Percentiles rank a stretch among this genome's conserved stretches.
Conservation (phyloP, 2,113 vertebrate species). For the Xyliphius kryptos region DNA sequence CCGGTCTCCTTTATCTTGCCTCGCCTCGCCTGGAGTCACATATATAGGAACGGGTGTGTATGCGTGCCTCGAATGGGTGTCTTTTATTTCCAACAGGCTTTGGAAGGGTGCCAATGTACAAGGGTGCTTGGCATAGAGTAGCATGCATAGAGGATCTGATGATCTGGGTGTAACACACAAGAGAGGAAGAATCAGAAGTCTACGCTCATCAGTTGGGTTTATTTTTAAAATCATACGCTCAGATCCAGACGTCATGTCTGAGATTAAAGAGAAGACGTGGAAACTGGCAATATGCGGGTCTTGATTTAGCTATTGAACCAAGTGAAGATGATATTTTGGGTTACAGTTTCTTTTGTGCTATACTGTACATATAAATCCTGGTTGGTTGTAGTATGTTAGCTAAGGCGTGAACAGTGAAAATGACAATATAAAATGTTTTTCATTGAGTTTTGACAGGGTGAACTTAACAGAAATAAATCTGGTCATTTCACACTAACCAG, state of each 20-base stretch:
- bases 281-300: background rate
- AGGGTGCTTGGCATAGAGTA: conserved; percentile 33
- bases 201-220: conserved; percentile 38
- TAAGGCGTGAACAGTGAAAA: no score
- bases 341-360: no score
- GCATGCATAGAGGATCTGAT: conserved; percentile 15
- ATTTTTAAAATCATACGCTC: conserved; percentile 25
- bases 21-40: conserved; percentile 53
- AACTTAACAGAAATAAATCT: no score
- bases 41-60: conserved; percentile 41
- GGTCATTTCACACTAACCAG: no score
- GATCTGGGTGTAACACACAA: conserved; percentile 30
- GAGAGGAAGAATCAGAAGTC: conserved; percentile 34
- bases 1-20: conserved; percentile 64
- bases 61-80: conserved; percentile 7
- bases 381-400: no score
- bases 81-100: conserved; percentile 11
- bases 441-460: no score
- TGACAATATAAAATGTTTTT: no score
- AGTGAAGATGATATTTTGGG: no score
- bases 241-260: conserved; percentile 21
- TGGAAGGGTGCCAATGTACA: conserved; percentile 35
- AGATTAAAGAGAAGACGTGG: conserved; percentile 15
- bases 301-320: no score
- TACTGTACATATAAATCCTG: no score